Evolutionary conservation across 30 jellyfish, hydroid and myxozoan genomes (phyloP).

Genomic region (Catostylus mosaicus): DNA sequence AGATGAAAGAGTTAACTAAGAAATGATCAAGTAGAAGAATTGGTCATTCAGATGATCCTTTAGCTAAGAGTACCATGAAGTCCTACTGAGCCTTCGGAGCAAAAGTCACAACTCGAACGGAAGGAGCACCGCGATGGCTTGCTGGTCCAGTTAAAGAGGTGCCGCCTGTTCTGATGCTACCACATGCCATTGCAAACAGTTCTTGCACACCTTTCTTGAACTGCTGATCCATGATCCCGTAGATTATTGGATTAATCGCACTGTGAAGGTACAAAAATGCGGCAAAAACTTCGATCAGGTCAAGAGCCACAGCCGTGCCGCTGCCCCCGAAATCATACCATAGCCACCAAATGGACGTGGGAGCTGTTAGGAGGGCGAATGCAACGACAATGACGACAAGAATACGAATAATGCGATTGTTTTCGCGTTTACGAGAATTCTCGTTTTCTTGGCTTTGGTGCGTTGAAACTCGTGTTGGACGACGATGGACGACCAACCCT

Average conservation of each 20-base stretch:
- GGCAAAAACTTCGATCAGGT: slow-evolving; percentile 79
- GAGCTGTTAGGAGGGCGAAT: slow-evolving; percentile 76
- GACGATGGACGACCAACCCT: slow-evolving; percentile 52
- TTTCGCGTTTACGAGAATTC: slow-evolving; percentile 55
- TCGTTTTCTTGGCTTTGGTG: slow-evolving; percentile 50
- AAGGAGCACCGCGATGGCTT: background rate
- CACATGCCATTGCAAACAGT: background rate
- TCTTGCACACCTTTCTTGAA: slow-evolving; percentile 64
- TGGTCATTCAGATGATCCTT: too few relatives aligned
- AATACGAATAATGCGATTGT: slow-evolving; percentile 57
- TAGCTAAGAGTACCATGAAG: background rate
- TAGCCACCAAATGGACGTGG: slow-evolving; percentile 90
- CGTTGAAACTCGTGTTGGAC: slow-evolving; percentile 56
- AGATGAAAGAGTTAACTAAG: too few relatives aligned
- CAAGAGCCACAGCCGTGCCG: slow-evolving; percentile 46
- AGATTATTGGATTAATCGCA: slow-evolving; percentile 76
- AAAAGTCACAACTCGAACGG: background rate
- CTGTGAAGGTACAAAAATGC: slow-evolving; percentile 76
- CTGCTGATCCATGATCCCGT: slow-evolving; percentile 71
- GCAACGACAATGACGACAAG: slow-evolving; percentile 70
- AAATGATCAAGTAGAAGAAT: too few relatives aligned
- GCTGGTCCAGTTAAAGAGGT: background rate
- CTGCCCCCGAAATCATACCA: slow-evolving; percentile 80
- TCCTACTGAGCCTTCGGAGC: background rate
- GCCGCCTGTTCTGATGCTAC: background rate